phyloP scores from a whole-genome alignment of 2,797 vertebrate species.

The Falco concolor region DNA sequence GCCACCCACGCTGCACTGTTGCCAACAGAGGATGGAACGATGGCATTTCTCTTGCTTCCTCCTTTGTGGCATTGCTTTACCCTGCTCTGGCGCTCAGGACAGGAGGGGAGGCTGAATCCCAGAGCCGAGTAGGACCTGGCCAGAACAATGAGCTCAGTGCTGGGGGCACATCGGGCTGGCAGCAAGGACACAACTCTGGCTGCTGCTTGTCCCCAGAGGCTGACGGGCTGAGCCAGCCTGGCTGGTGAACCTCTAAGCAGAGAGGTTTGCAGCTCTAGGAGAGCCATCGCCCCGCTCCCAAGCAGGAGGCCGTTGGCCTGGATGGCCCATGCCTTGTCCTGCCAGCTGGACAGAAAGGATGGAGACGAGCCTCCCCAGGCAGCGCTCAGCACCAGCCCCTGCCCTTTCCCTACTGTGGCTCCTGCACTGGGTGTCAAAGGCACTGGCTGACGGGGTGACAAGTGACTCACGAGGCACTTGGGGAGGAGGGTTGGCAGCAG shows the following conservation, averaged over 20 bases:
- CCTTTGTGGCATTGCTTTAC: neutral
- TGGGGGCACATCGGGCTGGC: neutral
- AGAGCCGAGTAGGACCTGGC: neutral
- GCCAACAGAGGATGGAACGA: neutral
- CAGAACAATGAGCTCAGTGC: neutral
- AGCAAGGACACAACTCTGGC: neutral
- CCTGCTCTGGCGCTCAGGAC: neutral
- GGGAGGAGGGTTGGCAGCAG: neutral
- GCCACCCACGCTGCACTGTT: neutral
- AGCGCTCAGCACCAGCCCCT: neutral
- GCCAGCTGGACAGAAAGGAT: neutral
- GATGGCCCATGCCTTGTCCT: neutral
- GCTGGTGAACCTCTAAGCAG: neutral
- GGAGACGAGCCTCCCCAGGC: neutral
- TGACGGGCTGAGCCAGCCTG: neutral
- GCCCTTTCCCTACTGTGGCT: neutral
- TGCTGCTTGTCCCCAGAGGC: fast-evolving
- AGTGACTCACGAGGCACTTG: neutral
- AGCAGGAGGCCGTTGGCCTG: neutral
- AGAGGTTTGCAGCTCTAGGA: neutral
- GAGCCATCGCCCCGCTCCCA: neutral
- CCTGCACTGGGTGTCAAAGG: neutral
- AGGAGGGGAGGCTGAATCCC: neutral
- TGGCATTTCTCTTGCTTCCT: neutral
- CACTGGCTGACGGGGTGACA: neutral